Conservation (phyloP, 2,888 invertebrate genomes). For the Phyllotreta striolata region DNA sequence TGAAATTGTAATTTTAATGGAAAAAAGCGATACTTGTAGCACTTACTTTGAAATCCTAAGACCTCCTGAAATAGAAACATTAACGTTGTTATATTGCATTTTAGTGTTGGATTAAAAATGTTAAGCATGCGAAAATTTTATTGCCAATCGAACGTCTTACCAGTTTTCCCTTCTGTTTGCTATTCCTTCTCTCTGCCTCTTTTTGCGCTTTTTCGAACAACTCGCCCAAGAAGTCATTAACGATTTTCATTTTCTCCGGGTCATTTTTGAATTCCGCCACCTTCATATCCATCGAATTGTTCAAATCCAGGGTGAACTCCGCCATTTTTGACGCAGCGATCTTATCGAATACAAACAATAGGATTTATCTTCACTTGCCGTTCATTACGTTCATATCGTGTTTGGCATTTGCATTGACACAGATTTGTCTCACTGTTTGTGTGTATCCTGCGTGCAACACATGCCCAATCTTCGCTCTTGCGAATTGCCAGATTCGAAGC, state of each 20-base stretch:
- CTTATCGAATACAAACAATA: conserved; percentile 2
- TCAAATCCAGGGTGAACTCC: conserved; percentile 54
- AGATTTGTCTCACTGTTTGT: conserved; percentile 16
- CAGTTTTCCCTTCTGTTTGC: conserved; percentile 52
- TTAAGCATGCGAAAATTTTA: neutral
- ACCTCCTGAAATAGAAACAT: conserved; percentile 50
- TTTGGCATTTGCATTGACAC: conserved; percentile 22
- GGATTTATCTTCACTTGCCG: neutral
- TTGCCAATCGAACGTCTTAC: conserved; percentile 47
- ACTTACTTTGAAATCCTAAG: conserved; percentile 58
- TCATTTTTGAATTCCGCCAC: conserved; percentile 59
- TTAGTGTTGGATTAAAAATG: conserved; percentile 12
- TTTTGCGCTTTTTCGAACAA: conserved; percentile 58
- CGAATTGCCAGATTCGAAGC: neutral
- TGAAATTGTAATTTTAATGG: conserved; percentile 5
- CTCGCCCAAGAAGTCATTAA: conserved; percentile 59
- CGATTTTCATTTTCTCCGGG: conserved; percentile 58
- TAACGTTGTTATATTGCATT: conserved; percentile 10
- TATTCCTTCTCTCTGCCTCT: conserved; percentile 54
- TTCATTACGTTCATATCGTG: neutral
- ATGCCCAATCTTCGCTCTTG: conserved; percentile 10
- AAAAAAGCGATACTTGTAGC: conserved; percentile 18
- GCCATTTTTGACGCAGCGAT: conserved; percentile 47
- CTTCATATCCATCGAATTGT: conserved; percentile 54
- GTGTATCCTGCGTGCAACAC: conserved; percentile 7